Evolutionary conservation across 2,888 invertebrate species (phyloP), one percentile per base, ranked within the genome.

Genomic region (Cephus runcator): DNA sequence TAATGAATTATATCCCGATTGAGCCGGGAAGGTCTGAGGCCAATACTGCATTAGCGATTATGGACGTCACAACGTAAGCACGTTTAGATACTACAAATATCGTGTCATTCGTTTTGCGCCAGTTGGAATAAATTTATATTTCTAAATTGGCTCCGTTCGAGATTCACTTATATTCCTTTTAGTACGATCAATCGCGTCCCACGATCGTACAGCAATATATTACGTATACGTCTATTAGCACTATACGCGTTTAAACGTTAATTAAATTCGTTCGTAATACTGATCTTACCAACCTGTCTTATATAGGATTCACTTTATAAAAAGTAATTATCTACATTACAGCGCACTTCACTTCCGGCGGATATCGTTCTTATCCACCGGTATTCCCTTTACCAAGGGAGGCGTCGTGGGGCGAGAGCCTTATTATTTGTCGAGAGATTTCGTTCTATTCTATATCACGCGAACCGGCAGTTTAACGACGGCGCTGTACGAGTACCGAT

Each of bases 261-360:
- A 77, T 81, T 76, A 81, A 79, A 81, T 81, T 79, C 79, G 77
- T 79, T 76, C 76, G 69, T 73, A 75, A 76, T 80, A 75, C 75
- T 73, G 81, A 75, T 74, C 75, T 79, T 77, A 71, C 31, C 31
- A 34, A 71, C 23, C 31, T 34, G 31, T 34, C 71, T 71, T 34
- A 33, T 23, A 23, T 71, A 34, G 33, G 34, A 2, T 71, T 71
- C 71, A 77, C 82, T 81, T 81, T 77, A 71, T 81, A 79, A 82
- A 82, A 82, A 80, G 80, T 78, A 78, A 82, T 81, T 78, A 79
- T 74, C 76, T 76, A 73, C 71, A 56, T 56, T 56, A 56, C 56
- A 56, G 56, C 23, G 56, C 56, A 56, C 56, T 56, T 56, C 56
- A 56, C 56, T 56, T 23, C 56, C 56, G 56, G 56, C 56, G 56